Evolutionary conservation across 64 coral and sea anemone genomes (phyloP), one percentile per base, ranked within the genome.

Genomic region (Stichodactyla helianthus): DNA sequence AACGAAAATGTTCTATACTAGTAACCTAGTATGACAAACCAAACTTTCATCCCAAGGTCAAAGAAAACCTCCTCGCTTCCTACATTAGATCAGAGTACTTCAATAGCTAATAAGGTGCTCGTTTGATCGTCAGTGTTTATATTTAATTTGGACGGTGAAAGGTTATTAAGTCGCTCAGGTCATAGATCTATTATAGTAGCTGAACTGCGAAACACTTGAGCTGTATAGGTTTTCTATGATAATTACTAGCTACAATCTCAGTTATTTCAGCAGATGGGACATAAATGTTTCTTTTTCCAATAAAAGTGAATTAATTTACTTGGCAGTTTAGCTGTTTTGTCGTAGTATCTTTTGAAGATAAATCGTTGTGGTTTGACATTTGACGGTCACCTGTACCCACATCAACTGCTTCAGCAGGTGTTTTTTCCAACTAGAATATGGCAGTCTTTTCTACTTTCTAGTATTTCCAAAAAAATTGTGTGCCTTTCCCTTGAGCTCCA

Each of bases 1-100:
- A 0, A 65, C 20, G 20, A 65, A n/a, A 65, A 22, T 65, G 19
- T n/a, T n/a, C 22, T n/a, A 22, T n/a, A 22, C 5, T 65, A n/a
- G 9, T n/a, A n/a, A n/a, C 19, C 19, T 5, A n/a, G 0, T 65
- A n/a, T 13, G 25, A 7, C 11, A 28, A 0, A 27, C 27, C 27
- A 13, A 10, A 27, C 6, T 74, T 4, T 10, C 23, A 1, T 31
- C 25, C 25, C 68, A 74, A 74, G 25, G 68, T 74, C 68, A 74
- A 27, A 27, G 68, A 27, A 28, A 11, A 9, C 26, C 26, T 31
- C 4, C 20, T 65, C 62, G 62, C 6, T n/a, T 9, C 10, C 55
- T 58, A 58, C 10, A 74, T 17, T 54, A 77, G 67, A 88, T 79
- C 15, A 89, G 25, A 79, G 27, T 50, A 10, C 79, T 27, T 71